A percentile compares a stretch with the other conserved stretches of the same genome.
Evolutionary conservation across 2,113 vertebrate species (phyloP).

Genomic region (Apistogramma diplotaenia): DNA sequence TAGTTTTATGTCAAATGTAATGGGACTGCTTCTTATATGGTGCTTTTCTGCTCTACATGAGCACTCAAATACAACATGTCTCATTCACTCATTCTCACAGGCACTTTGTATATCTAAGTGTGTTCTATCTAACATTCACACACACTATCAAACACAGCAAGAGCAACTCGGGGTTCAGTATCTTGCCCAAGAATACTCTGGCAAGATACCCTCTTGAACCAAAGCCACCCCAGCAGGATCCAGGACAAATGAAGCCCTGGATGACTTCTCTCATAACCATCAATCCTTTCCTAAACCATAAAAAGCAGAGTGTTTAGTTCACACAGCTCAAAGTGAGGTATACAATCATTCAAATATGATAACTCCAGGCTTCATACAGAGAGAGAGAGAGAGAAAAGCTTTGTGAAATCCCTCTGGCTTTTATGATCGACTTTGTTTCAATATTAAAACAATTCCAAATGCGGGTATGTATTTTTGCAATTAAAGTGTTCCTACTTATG

Average conservation of each 20-base stretch:
- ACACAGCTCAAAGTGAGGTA: background rate
- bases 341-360: conserved; percentile 18
- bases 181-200: too few relatives aligned
- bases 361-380: background rate
- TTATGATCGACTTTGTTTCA: conserved; percentile 12
- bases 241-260: background rate
- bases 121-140: too few relatives aligned
- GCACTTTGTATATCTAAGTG: too few relatives aligned
- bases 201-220: too few relatives aligned
- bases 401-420: conserved; percentile 1
- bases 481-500: conserved; percentile 10
- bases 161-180: too few relatives aligned
- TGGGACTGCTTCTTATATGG: too few relatives aligned
- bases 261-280: background rate
- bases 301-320: conserved; percentile 7
- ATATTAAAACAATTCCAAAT: conserved; percentile 10
- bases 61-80: too few relatives aligned
- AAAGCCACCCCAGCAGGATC: too few relatives aligned
- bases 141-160: too few relatives aligned
- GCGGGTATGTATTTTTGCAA: background rate
- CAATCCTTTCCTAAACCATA: background rate
- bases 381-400: background rate
- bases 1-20: too few relatives aligned
- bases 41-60: too few relatives aligned
- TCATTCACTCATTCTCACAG: too few relatives aligned